These are phyloP conservation scores for Coenonympha glycerion DNA, from an alignment of 2,888 invertebrate species.

Conservation along the genomic window DNA sequence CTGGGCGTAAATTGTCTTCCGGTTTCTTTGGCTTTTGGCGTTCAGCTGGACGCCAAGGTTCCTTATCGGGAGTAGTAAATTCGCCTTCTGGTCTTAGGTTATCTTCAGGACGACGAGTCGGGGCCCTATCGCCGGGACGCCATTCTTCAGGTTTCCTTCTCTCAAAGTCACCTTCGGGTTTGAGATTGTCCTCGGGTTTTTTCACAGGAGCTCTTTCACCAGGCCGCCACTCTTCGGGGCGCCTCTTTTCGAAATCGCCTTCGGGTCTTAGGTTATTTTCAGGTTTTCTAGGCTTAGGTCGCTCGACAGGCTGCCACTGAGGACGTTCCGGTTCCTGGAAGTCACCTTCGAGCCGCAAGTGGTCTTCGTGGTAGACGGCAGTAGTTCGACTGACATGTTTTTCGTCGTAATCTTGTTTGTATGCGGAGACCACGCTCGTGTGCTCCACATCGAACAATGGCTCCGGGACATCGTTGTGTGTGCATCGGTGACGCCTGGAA, in stretches of 20 bases:
- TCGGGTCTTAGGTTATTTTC: constrained; percentile 71
- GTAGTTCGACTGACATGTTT: constrained; percentile 78
- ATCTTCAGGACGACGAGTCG: constrained; percentile 60
- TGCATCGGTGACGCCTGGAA: constrained; percentile 88
- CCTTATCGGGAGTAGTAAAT: constrained; percentile 61
- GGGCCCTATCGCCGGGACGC: constrained; percentile 54
- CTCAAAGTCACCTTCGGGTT: constrained; percentile 38
- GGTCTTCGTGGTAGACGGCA: constrained; percentile 76
- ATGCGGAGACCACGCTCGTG: constrained; percentile 77
- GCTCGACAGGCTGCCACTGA: constrained; percentile 56
- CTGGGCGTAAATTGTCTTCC: constrained; percentile 77
- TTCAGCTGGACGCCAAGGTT: constrained; percentile 54
- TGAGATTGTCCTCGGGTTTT: constrained; percentile 73
- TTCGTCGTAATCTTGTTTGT: constrained; percentile 79
- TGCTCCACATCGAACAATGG: constrained; percentile 76
- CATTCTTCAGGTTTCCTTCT: constrained; percentile 52
- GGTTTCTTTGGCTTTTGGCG: constrained; percentile 54
- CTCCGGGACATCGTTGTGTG: constrained; percentile 81
- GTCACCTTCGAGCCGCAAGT: constrained; percentile 70
- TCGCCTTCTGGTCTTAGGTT: constrained; percentile 73
- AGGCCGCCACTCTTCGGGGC: constrained; percentile 63
- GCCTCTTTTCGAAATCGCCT: constrained; percentile 65
- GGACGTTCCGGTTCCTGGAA: constrained; percentile 61
- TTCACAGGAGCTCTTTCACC: constrained; percentile 65
- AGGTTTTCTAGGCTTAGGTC: constrained; percentile 40